Conservation (phyloP, 2,888 invertebrate genomes). For the Toxonevra muliebris region DNA sequence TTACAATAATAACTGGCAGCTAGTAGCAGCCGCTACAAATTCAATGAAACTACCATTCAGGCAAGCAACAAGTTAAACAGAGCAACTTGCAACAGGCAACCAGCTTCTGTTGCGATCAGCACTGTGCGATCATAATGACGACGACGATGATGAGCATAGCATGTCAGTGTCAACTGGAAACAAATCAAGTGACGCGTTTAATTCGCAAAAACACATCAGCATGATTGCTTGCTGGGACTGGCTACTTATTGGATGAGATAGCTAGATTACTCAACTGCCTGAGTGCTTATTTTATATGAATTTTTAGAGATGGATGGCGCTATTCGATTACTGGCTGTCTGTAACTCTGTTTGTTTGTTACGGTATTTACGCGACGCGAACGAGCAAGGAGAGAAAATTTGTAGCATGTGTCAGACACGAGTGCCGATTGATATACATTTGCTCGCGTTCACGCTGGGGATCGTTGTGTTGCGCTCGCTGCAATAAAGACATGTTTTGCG, state of each 20-base stretch:
- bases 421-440: constrained; percentile 30
- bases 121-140: not conserved
- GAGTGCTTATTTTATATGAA: too few species aligned
- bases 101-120: constrained; percentile 10
- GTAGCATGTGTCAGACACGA: constrained; percentile 36
- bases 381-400: constrained; percentile 24
- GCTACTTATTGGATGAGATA: too few species aligned
- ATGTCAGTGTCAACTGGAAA: constrained; percentile 20
- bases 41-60: not conserved
- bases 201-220: too few species aligned
- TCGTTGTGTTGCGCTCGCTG: too few species aligned
- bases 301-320: too few species aligned
- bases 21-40: not conserved
- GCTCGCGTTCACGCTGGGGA: too few species aligned
- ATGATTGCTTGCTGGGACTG: too few species aligned
- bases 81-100: not conserved
- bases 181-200: not conserved
- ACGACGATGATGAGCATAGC: not conserved
- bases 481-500: not conserved
- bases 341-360: too few species aligned
- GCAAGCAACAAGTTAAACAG: too few species aligned
- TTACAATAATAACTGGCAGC: not conserved
- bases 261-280: too few species aligned
- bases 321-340: too few species aligned
- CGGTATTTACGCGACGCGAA: too few species aligned